phyloP scores from a whole-genome alignment of 2,888 invertebrate species.

The Trachelus stipa region DNA sequence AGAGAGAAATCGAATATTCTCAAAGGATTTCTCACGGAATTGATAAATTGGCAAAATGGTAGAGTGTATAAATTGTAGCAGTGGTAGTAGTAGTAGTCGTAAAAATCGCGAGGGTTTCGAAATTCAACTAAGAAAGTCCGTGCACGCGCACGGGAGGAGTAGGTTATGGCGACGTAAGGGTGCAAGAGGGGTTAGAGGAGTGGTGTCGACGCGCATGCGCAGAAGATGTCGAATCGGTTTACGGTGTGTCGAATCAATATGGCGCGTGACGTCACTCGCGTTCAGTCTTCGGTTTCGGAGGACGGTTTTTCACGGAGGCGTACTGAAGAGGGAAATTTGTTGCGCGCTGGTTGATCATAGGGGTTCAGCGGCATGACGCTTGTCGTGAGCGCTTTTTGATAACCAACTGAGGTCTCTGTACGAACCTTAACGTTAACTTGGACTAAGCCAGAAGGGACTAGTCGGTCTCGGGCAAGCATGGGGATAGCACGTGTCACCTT shows the following conservation, averaged over 20 bases:
- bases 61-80: background rate
- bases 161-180: background rate
- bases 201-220: background rate
- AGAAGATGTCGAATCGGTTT: background rate
- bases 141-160: background rate
- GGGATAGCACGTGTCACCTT: conserved; percentile 45
- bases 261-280: conserved; percentile 43
- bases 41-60: background rate
- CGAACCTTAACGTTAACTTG: conserved; percentile 22
- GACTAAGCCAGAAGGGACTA: conserved; percentile 27
- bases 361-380: background rate
- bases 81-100: background rate
- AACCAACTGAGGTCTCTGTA: conserved; percentile 13
- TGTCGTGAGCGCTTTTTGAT: conserved; percentile 20
- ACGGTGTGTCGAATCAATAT: conserved; percentile 45
- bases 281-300: background rate
- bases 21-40: background rate
- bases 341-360: conserved; percentile 12
- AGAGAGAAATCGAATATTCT: background rate
- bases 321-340: background rate
- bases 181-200: background rate
- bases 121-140: background rate
- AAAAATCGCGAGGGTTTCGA: background rate
- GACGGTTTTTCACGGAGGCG: conserved; percentile 7
- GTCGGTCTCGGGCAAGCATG: conserved; percentile 55